Evolutionary conservation across 2,113 vertebrate genomes (phyloP).

Genomic region (Eleginops maclovinus): DNA sequence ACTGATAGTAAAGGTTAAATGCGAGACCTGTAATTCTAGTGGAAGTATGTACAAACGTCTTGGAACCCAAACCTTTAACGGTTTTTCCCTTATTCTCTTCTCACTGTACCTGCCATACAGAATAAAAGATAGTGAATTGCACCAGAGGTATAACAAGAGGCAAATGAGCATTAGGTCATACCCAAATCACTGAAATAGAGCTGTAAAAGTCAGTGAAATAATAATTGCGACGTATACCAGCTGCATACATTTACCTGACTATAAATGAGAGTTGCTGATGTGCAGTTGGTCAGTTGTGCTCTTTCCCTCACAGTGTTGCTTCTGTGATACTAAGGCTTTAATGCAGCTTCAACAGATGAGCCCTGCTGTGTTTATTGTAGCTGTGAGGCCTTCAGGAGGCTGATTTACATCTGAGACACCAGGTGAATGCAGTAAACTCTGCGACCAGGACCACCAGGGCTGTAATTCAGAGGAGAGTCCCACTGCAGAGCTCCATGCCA

Average conservation of each 20-base stretch:
- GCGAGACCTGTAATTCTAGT: not conserved
- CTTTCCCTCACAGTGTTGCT: not conserved
- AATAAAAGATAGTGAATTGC: constrained; percentile 6
- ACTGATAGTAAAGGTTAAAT: constrained; percentile 14
- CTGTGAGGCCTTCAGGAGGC: not conserved
- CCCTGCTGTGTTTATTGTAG: not conserved
- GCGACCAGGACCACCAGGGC: not conserved
- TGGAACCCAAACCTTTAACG: not conserved
- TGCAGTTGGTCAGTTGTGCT: not conserved
- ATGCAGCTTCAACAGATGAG: not conserved
- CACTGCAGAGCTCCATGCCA: not conserved
- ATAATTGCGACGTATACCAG: not conserved
- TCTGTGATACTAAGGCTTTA: not conserved
- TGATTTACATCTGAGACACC: constrained; percentile 12
- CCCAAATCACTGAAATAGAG: not conserved
- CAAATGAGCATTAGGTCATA: constrained; percentile 8
- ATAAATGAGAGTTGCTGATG: not conserved
- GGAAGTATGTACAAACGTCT: not conserved
- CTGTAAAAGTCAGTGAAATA: not conserved
- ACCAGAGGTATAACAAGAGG: constrained; percentile 1
- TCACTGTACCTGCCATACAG: not conserved
- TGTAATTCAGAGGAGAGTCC: not conserved
- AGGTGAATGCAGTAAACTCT: not conserved
- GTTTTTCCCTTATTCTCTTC: not conserved
- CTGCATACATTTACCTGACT: not conserved